Evolutionary conservation across 2,888 invertebrate species (phyloP).

Genomic region (Caenorhabditis macrosperma): DNA sequence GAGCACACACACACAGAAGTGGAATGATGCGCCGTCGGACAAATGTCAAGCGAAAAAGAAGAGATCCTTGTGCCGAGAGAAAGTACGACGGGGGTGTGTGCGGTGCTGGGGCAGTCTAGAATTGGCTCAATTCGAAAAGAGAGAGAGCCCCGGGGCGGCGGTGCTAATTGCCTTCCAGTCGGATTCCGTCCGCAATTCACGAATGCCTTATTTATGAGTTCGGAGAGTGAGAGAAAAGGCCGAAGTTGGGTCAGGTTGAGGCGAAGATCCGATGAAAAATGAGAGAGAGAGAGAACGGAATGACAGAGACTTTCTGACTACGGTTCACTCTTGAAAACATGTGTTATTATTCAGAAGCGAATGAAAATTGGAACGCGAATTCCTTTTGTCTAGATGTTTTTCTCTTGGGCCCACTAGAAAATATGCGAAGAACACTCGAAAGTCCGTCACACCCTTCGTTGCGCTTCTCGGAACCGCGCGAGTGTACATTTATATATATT

Average conservation of each 20-base stretch:
- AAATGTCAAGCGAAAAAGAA: background rate
- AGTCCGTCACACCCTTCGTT: conserved; percentile 16
- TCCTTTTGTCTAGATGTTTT: too few relatives aligned
- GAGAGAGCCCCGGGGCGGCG: background rate
- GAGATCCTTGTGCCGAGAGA: too few relatives aligned
- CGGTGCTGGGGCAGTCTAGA: conserved; percentile 1
- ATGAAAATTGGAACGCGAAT: too few relatives aligned
- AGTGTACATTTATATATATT: background rate
- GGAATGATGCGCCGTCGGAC: background rate
- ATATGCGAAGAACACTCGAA: conserved; percentile 5
- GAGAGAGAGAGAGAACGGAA: background rate
- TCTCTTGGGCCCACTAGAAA: background rate
- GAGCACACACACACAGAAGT: background rate
- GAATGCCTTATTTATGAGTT: conserved; percentile 13
- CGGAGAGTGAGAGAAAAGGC: background rate
- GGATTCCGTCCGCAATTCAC: background rate
- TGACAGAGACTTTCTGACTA: too few relatives aligned
- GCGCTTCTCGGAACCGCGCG: background rate
- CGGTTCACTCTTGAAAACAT: too few relatives aligned
- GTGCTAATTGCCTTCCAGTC: conserved; percentile 41
- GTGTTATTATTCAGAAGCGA: too few relatives aligned
- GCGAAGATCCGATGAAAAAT: too few relatives aligned
- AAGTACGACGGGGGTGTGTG: conserved; percentile 82
- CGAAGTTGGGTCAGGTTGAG: background rate
- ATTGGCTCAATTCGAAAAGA: conserved; percentile 41